phyloP scores from a whole-genome alignment of 1,140 invertebrate genomes.

The Glossosoma conforme region DNA sequence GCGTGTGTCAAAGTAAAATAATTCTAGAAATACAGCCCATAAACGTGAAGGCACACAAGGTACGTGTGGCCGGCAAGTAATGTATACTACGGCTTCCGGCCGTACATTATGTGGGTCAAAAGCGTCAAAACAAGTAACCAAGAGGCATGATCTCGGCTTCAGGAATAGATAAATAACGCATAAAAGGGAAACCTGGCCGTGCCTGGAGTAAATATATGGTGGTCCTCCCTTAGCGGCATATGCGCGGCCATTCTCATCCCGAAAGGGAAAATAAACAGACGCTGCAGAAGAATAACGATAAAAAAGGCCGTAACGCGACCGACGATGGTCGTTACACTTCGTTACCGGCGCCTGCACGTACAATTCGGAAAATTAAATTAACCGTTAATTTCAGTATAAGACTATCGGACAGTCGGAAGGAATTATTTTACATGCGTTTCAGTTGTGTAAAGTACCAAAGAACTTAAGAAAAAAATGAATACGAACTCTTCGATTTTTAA shows the following conservation, averaged over 20 bases:
- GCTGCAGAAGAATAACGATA: conserved; percentile 7
- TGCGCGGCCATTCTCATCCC: conserved; percentile 3
- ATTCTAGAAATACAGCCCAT: no score
- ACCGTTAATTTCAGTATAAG: conserved; percentile 9
- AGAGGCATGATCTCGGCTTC: not conserved
- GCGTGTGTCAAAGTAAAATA: no score
- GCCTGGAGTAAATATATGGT: conserved; percentile 8
- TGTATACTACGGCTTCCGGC: no score
- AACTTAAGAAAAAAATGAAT: no score
- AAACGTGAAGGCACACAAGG: no score
- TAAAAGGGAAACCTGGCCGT: no score
- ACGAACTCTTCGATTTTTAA: no score
- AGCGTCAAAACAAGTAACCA: not conserved
- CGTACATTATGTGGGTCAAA: not conserved
- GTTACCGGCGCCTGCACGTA: conserved; percentile 12
- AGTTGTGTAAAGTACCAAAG: not conserved
- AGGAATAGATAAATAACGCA: conserved; percentile 11
- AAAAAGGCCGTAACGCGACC: conserved; percentile 16
- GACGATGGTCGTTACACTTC: conserved; percentile 11
- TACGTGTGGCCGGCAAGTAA: no score
- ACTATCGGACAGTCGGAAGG: not conserved
- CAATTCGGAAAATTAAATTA: conserved; percentile 11
- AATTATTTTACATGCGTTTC: not conserved
- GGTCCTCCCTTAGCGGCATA: conserved; percentile 7
- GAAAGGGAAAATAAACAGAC: conserved; percentile 8